Evolutionary conservation across 2,797 vertebrate genomes (phyloP).

Genomic region (Chelmon rostratus): DNA sequence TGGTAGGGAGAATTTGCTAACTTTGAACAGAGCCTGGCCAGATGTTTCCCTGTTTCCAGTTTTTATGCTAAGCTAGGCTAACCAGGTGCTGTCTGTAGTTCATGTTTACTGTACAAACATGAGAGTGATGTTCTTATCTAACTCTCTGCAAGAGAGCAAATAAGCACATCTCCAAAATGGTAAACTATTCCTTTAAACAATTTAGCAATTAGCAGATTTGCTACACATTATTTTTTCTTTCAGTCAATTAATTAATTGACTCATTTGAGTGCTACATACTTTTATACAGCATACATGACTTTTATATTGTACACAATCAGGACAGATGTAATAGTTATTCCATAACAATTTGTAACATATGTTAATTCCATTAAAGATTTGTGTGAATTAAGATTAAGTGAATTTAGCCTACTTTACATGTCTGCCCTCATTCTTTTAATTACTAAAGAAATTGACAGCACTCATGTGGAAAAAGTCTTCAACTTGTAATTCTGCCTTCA

Average conservation of each 20-base stretch:
- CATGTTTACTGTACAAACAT: too few relatives aligned
- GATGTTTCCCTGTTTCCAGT: not conserved
- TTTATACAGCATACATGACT: not conserved
- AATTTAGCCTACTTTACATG: not conserved
- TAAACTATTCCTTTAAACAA: not conserved
- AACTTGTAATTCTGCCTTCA: slow-evolving; percentile 11
- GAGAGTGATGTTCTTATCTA: not conserved
- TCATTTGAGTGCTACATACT: not conserved
- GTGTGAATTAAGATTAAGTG: not conserved
- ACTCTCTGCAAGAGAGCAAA: not conserved
- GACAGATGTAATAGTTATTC: not conserved
- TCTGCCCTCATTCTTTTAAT: not conserved
- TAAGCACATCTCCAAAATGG: not conserved
- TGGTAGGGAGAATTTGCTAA: not conserved
- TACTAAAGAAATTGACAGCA: slow-evolving; percentile 14
- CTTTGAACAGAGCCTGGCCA: not conserved
- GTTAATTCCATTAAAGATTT: not conserved
- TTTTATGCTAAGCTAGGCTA: not conserved
- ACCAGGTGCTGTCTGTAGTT: not conserved
- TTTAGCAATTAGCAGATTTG: not conserved
- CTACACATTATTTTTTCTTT: not conserved
- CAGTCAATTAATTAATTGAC: not conserved
- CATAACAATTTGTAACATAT: slow-evolving; percentile 1
- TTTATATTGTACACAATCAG: not conserved
- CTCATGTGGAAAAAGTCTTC: slow-evolving; percentile 30